These are phyloP conservation scores for Drosophila pandora DNA, from an alignment of 1,140 invertebrate genomes.

Conservation along the genomic window DNA sequence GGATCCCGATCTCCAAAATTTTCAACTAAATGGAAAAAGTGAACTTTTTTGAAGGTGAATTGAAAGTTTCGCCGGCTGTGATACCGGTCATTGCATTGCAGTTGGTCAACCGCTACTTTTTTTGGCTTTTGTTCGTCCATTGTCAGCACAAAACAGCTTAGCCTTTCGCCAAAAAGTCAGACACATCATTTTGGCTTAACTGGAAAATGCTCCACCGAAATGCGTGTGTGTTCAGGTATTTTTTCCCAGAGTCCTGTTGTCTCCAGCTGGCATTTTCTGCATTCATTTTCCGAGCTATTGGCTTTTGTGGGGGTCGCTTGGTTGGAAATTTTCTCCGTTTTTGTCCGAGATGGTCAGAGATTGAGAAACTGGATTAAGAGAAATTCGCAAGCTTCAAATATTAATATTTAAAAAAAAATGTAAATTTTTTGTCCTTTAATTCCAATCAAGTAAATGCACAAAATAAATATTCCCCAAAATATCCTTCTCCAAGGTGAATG, in stretches of 20 bases:
- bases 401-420: no score
- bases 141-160: conserved; percentile 12
- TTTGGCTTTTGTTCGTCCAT: background rate
- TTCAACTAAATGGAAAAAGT: conserved; percentile 42
- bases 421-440: no score
- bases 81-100: conserved; percentile 67
- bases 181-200: conserved; percentile 78
- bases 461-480: no score
- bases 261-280: conserved; percentile 60
- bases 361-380: background rate
- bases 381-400: no score
- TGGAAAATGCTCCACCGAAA: conserved; percentile 57
- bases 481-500: no score
- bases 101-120: conserved; percentile 2
- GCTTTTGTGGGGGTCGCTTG: conserved; percentile 42
- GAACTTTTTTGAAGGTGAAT: conserved; percentile 66
- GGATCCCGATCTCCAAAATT: conserved; percentile 9
- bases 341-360: conserved; percentile 18
- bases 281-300: conserved; percentile 71
- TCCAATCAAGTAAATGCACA: no score
- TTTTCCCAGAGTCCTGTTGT: conserved; percentile 8
- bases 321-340: conserved; percentile 3
- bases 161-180: conserved; percentile 53
- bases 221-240: conserved; percentile 48
- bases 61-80: conserved; percentile 54